Percentiles rank a stretch among this genome's conserved stretches.
phyloP scores from a whole-genome alignment of 2,888 invertebrate genomes.

The Ischnus inquisitorius region DNA sequence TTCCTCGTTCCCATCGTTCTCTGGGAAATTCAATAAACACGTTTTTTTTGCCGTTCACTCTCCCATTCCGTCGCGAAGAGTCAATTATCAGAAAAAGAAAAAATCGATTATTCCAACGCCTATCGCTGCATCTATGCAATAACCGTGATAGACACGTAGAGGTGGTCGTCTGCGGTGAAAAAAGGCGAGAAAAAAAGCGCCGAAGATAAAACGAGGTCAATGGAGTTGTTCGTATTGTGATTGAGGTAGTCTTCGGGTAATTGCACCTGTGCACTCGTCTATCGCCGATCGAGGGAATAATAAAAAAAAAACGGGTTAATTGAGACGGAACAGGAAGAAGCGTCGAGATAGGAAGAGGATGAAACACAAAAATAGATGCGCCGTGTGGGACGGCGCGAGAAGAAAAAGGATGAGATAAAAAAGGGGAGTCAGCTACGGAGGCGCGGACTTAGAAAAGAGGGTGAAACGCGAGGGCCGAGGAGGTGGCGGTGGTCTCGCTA shows the following conservation, averaged over 20 bases:
- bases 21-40: background rate
- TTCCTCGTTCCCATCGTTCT: background rate
- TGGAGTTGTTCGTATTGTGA: constrained; percentile 41
- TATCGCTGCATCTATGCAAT: background rate
- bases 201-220: constrained; percentile 43
- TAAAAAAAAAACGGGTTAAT: constrained; percentile 36
- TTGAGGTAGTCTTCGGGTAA: constrained; percentile 37
- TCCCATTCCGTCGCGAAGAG: background rate
- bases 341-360: background rate
- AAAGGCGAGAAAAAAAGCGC: background rate
- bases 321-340: background rate
- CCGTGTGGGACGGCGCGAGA: constrained; percentile 10
- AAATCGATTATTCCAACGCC: background rate
- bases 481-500: constrained; percentile 53
- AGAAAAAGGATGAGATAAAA: background rate
- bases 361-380: background rate
- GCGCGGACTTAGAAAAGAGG: constrained; percentile 42
- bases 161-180: background rate
- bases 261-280: constrained; percentile 27
- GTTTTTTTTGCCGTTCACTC: background rate
- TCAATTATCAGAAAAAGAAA: constrained; percentile 13
- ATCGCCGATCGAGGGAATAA: constrained; percentile 30
- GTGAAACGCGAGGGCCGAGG: constrained; percentile 24
- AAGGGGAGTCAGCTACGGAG: constrained; percentile 8
- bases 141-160: background rate